A percentile compares a stretch with the other conserved stretches of the same genome.
Evolutionary conservation across 2,797 vertebrate genomes (phyloP).

Genomic region (Crossoptilon crossoptilon): DNA sequence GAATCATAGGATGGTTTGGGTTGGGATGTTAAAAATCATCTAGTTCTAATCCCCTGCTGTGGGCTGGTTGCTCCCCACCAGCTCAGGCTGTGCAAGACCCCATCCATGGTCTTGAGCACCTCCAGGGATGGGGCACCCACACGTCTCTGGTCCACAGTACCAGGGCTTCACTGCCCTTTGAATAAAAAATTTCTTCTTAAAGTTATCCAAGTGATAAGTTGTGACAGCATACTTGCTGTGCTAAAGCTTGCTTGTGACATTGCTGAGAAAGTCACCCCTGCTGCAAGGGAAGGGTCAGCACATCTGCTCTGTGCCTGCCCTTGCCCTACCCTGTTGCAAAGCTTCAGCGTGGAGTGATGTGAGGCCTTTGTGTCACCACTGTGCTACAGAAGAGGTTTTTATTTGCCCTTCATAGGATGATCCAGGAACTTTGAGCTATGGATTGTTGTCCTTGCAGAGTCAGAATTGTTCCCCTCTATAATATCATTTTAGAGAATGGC

Average conservation of each 20-base stretch:
- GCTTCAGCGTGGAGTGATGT: rapidly evolving
- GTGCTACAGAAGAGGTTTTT: not conserved
- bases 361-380: not conserved
- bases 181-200: not conserved
- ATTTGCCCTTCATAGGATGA: not conserved
- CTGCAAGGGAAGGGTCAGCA: not conserved
- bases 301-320: not conserved
- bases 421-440: not conserved
- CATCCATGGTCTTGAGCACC: not conserved
- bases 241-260: not conserved
- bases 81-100: too few species aligned
- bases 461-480: not conserved
- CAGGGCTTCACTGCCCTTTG: not conserved
- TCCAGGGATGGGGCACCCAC: not conserved
- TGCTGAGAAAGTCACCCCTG: not conserved
- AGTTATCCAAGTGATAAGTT: rapidly evolving
- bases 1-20: not conserved
- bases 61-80: not conserved
- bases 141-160: not conserved
- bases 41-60: not conserved
- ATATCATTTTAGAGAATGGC: not conserved
- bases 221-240: not conserved
- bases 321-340: not conserved
- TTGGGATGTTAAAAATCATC: not conserved
- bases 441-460: not conserved